Conservation (phyloP, 64 coral and sea anemone species). For the Catalaphyllia jardinei region DNA sequence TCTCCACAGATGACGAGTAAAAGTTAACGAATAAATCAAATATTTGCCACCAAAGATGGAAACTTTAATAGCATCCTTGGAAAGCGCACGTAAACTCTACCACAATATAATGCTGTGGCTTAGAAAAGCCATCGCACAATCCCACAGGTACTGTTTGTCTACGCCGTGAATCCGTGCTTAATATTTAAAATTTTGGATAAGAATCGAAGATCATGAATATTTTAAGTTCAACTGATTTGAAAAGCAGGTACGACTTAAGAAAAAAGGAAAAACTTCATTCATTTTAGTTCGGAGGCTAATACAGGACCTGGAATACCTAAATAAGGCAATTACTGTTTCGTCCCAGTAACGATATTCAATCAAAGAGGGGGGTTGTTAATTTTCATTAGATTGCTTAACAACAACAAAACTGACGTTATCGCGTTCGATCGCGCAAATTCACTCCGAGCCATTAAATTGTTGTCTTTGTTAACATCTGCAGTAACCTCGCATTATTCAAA, state of each 20-base stretch:
- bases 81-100: not conserved
- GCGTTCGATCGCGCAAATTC: conserved; percentile 12
- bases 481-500: conserved; percentile 38
- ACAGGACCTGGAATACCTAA: not conserved
- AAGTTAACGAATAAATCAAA: not conserved
- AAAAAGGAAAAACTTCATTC: not conserved
- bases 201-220: conserved; percentile 41
- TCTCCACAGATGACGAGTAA: not conserved
- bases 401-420: conserved; percentile 38
- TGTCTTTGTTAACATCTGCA: conserved; percentile 54
- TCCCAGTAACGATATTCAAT: not conserved
- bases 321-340: conserved; percentile 15
- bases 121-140: not conserved
- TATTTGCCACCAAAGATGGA: not conserved
- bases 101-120: not conserved
- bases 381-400: conserved; percentile 38
- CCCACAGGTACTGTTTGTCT: not conserved
- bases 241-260: not conserved
- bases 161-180: conserved; percentile 10
- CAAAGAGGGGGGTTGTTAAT: conserved; percentile 30
- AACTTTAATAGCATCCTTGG: conserved; percentile 27
- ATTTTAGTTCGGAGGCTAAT: conserved; percentile 2
- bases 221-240: not conserved
- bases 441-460: conserved; percentile 23
- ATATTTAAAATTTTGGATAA: conserved; percentile 39